Conservation (phyloP, 1,140 invertebrate genomes). For the Formica exsecta region DNA sequence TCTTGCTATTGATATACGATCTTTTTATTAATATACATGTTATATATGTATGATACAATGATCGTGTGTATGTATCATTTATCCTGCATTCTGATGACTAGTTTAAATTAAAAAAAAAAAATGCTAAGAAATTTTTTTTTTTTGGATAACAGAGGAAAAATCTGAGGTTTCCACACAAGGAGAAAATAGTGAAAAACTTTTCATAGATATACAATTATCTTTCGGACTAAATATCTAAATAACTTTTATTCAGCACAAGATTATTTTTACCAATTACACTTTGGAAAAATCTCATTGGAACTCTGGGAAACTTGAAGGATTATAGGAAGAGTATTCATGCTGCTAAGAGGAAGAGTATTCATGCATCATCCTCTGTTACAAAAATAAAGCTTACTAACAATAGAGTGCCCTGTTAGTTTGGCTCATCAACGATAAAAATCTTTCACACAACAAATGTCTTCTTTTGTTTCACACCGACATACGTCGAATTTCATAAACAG, state of each 20-base stretch:
- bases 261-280: neutral
- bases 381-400: conserved; percentile 25
- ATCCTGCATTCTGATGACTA: neutral
- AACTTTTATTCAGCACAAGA: neutral
- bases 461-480: neutral
- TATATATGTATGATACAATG: neutral
- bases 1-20: neutral
- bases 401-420: neutral
- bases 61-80: neutral
- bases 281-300: neutral
- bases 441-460: conserved; percentile 5
- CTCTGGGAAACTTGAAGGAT: neutral
- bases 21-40: neutral
- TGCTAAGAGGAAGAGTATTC: neutral
- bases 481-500: neutral
- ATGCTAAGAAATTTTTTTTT: neutral
- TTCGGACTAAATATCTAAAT: neutral
- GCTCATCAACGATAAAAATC: neutral
- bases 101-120: neutral
- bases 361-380: conserved; percentile 15
- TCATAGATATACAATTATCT: neutral
- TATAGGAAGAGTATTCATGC: neutral
- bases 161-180: no score
- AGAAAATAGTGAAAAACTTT: neutral
- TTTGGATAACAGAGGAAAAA: neutral